phyloP scores from a whole-genome alignment of 2,797 vertebrate species.

The Orestias chungarensis region DNA sequence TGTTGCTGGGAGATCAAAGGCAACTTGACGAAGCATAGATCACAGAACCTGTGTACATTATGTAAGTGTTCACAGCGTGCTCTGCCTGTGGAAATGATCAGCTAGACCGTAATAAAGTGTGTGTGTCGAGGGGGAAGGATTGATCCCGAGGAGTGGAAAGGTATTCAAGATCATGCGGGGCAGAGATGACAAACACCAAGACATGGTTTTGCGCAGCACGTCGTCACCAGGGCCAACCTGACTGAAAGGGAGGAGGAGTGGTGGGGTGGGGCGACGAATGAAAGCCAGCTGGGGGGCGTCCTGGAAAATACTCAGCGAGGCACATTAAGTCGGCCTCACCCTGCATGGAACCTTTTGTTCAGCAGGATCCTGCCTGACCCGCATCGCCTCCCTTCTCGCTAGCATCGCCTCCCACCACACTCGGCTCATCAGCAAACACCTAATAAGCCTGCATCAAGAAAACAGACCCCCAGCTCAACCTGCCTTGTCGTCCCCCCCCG shows the following conservation, averaged over 20 bases:
- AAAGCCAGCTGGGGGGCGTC: slow-evolving; percentile 84
- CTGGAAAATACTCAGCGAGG: slow-evolving; percentile 89
- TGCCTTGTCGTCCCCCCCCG: slow-evolving; percentile 85
- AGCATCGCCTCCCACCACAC: slow-evolving; percentile 83
- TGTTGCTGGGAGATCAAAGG: slow-evolving; percentile 52
- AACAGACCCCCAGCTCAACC: slow-evolving; percentile 89
- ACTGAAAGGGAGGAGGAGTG: slow-evolving; percentile 30
- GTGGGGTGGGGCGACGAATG: slow-evolving; percentile 60
- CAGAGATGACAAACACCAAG: slow-evolving; percentile 84
- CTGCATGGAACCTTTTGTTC: slow-evolving; percentile 96
- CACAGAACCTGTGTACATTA: slow-evolving; percentile 56
- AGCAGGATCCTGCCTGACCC: slow-evolving; percentile 97
- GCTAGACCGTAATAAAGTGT: slow-evolving; percentile 62
- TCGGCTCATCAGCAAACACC: slow-evolving; percentile 96
- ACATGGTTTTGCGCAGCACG: slow-evolving; percentile 82
- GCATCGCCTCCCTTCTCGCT: slow-evolving; percentile 72
- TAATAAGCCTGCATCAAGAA: slow-evolving; percentile 96
- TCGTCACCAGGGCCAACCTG: slow-evolving; percentile 74
- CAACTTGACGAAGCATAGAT: slow-evolving; percentile 78
- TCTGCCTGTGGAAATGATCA: slow-evolving; percentile 75
- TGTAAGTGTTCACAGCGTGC: slow-evolving; percentile 80
- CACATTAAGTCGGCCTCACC: slow-evolving; percentile 89
- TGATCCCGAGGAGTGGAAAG: slow-evolving; percentile 50
- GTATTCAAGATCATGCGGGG: slow-evolving; percentile 68
- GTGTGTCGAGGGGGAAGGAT: slow-evolving; percentile 43